These are phyloP conservation scores for Otocyon megalotis DNA, from an alignment of 2,113 vertebrate species.

Conservation along the genomic window DNA sequence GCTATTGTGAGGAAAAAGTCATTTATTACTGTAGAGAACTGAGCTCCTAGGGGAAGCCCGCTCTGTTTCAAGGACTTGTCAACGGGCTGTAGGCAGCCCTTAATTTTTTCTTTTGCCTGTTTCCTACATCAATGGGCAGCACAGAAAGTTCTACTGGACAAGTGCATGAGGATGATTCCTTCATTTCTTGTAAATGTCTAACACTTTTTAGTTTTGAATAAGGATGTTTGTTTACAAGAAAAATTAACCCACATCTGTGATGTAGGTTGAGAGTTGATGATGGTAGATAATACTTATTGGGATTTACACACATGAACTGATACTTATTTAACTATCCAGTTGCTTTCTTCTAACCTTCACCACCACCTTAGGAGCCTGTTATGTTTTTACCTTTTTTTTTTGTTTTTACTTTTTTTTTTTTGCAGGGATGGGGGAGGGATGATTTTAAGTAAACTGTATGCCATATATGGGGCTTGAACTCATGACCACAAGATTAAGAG, in stretches of 20 bases:
- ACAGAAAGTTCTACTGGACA: neutral
- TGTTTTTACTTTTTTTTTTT: neutral
- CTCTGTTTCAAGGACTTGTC: too few species aligned
- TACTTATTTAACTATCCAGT: neutral
- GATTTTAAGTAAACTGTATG: neutral
- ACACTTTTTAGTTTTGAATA: neutral
- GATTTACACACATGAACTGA: neutral
- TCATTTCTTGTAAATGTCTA: neutral
- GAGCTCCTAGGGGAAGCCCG: neutral
- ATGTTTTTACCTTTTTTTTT: neutral
- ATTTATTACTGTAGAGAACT: neutral
- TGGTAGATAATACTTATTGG: neutral
- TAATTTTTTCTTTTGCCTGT: too few species aligned
- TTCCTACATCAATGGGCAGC: neutral
- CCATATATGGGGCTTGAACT: neutral
- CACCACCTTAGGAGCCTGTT: neutral
- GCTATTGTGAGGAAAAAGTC: neutral
- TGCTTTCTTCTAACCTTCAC: neutral
- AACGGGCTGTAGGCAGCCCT: too few species aligned
- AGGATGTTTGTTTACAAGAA: neutral
- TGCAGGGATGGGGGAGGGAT: too few species aligned
- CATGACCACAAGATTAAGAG: neutral
- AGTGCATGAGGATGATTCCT: neutral
- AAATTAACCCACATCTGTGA: neutral
- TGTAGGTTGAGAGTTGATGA: neutral